Evolutionary conservation across 2,888 invertebrate species (phyloP), one percentile per base, ranked within the genome.

Genomic region (Andrena minutula): DNA sequence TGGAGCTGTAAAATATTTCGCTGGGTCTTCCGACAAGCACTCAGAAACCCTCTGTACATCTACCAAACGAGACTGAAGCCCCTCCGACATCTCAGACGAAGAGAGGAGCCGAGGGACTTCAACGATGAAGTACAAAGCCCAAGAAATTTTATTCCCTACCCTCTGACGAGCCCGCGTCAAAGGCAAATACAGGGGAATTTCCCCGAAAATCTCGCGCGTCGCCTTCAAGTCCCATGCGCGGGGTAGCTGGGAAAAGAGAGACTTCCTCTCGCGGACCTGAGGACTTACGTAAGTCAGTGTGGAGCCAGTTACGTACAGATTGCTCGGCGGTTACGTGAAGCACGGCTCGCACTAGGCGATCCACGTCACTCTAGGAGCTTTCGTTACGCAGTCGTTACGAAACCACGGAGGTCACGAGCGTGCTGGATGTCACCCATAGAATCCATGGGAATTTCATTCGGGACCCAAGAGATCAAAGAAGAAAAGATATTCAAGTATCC

Each of bases 331-430:
- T 77, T 83, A 77, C 81, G 65, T 60, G 70, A 49, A 51, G n/a
- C 81, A 47, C 60, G 58, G 74, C 72, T 75, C 60, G 68, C 69
- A 71, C 79, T 49, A 60, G 23, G n/a, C 26, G 51, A 65, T 56
- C 35, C 49, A 41, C 83, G 83, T 74, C 70, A 71, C 60, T 60
- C n/a, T 60, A 51, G 53, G 60, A 61, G 66, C 66, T 81, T 81
- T 76, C 76, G 73, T 81, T 83, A 73, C 80, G 82, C 69, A 76
- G 65, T 70, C 72, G 76, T 83, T 83, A 71, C 76, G 80, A 83
- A 83, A 83, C 70, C 68, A 56, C 70, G 79, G 80, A 83, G 80
- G 82, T 80, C 80, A 74, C 73, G 76, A 82, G 56, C 75, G 63
- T 74, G 51, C 41, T 58, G 12, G 60, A 28, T 41, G 41, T n/a